Conservation (phyloP, 1,140 invertebrate species). For the Apis dorsata region DNA sequence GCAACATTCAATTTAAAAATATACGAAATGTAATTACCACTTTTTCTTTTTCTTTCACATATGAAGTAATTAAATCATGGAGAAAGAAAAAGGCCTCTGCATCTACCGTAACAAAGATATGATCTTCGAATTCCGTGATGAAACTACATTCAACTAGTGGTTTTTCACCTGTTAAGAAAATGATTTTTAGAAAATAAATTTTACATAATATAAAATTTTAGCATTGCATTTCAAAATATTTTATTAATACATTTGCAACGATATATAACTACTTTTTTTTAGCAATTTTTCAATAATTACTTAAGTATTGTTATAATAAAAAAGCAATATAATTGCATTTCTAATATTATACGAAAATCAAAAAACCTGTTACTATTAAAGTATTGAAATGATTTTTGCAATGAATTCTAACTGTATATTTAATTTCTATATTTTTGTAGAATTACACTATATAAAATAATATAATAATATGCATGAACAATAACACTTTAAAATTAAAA, state of each 20-base stretch:
- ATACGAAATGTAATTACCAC: conserved; percentile 82
- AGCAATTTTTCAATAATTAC: neutral
- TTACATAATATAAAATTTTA: neutral
- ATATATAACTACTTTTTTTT: neutral
- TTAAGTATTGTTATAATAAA: neutral
- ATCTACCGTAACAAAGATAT: conserved; percentile 98
- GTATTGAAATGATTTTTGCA: neutral
- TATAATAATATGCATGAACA: neutral
- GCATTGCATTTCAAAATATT: neutral
- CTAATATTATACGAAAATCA: too few species aligned
- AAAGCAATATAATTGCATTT: too few species aligned
- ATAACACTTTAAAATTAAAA: neutral
- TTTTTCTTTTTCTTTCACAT: conserved; percentile 94
- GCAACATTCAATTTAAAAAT: neutral
- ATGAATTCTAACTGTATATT: neutral
- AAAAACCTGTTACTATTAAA: neutral
- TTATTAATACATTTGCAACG: neutral
- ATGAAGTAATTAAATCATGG: conserved; percentile 97
- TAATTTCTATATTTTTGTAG: neutral
- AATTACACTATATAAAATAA: neutral
- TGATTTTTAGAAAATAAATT: neutral
- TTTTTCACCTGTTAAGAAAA: conserved; percentile 84
- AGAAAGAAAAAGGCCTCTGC: conserved; percentile 98
- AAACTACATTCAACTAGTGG: conserved; percentile 97
- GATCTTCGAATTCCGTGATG: conserved; percentile 98